Percentiles rank a stretch among this genome's conserved stretches.
These are phyloP conservation scores for Pammene aurita DNA, from an alignment of 2,888 invertebrate genomes.

Conservation along the genomic window DNA sequence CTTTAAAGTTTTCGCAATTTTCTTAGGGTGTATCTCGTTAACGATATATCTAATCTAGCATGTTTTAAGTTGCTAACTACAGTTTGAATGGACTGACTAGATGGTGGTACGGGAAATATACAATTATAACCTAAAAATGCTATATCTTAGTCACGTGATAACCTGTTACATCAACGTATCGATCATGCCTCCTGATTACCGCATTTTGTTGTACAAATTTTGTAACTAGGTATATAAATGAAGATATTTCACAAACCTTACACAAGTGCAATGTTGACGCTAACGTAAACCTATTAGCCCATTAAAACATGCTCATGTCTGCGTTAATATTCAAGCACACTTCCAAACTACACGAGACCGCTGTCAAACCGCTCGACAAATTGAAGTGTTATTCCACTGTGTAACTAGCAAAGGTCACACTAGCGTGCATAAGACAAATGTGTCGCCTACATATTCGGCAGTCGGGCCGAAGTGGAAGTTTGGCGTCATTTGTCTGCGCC, in stretches of 20 bases:
- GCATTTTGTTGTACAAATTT: no score
- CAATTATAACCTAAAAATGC: no score
- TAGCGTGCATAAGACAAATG: conserved; percentile 31
- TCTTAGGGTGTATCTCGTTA: background rate
- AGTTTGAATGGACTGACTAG: background rate
- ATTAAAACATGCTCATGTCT: background rate
- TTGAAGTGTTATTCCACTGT: background rate
- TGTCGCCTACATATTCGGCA: conserved; percentile 13
- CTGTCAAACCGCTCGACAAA: conserved; percentile 1
- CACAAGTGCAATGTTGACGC: no score
- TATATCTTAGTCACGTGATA: no score
- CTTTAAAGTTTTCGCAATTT: conserved; percentile 13
- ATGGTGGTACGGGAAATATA: background rate
- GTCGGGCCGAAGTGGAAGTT: conserved; percentile 21
- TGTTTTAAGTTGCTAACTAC: background rate
- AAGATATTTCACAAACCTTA: no score
- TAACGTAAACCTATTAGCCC: background rate
- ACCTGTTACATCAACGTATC: background rate
- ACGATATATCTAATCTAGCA: background rate
- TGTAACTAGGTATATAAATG: no score
- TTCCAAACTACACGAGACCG: background rate
- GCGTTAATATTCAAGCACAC: background rate
- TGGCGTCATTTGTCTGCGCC: conserved; percentile 50
- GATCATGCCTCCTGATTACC: background rate
- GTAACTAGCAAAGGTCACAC: conserved; percentile 14